phyloP scores from a whole-genome alignment of 2,888 invertebrate species.

The Melangyna quadrimaculata region DNA sequence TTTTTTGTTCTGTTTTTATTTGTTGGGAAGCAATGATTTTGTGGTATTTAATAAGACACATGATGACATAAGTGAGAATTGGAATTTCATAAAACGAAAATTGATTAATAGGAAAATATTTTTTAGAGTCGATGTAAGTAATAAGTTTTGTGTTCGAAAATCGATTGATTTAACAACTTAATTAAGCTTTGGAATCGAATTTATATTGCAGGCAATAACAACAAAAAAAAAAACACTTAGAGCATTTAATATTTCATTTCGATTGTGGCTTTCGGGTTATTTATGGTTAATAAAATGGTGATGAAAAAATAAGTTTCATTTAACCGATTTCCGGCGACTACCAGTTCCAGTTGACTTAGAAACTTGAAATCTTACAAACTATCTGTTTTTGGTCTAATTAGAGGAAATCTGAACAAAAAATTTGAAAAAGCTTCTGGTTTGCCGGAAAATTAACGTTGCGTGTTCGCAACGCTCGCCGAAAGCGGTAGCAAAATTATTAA shows the following conservation, averaged over 20 bases:
- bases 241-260: not conserved
- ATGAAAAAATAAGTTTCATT: too few species aligned
- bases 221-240: not conserved
- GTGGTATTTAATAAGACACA: conserved; percentile 4
- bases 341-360: too few species aligned
- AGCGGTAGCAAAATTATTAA: too few species aligned
- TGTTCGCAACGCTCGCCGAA: too few species aligned
- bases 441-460: too few species aligned
- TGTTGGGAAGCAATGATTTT: not conserved
- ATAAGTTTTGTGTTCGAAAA: not conserved
- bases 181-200: not conserved
- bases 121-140: not conserved
- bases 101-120: not conserved
- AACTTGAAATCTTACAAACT: too few species aligned
- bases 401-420: too few species aligned
- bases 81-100: not conserved
- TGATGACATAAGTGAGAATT: not conserved
- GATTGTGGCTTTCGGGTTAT: too few species aligned
- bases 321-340: too few species aligned
- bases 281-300: too few species aligned
- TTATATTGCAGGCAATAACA: not conserved
- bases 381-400: too few species aligned
- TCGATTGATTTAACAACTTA: not conserved
- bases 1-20: not conserved
- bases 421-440: too few species aligned